Evolutionary conservation across 2,888 invertebrate genomes (phyloP).

Genomic region (Arrhopalites spinosus): DNA sequence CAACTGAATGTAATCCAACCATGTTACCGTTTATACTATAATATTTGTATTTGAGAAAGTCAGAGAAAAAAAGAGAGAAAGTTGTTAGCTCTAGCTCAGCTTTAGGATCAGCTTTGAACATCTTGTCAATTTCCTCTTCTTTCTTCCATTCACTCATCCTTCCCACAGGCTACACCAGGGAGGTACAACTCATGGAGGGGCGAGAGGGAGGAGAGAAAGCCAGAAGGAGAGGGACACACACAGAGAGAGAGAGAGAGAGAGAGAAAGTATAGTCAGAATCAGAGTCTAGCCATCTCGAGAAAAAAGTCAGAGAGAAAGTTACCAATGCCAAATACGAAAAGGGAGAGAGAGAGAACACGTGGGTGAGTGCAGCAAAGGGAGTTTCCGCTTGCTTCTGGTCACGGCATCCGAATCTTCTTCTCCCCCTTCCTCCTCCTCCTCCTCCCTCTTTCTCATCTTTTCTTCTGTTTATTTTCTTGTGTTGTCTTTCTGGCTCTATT

Average conservation of each 20-base stretch:
- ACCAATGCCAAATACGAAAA: no score
- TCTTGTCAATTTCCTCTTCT: slow-evolving; percentile 2
- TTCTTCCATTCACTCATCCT: not conserved
- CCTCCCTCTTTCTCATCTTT: not conserved
- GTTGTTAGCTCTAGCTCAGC: slow-evolving; percentile 1
- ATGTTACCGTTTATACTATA: not conserved
- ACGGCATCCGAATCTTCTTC: not conserved
- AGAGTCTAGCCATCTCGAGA: no score
- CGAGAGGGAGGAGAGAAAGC: not conserved
- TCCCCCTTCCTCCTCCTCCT: not conserved
- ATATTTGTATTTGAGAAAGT: not conserved
- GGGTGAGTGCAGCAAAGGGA: no score
- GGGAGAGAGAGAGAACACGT: no score
- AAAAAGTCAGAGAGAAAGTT: no score
- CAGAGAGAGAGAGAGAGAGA: no score
- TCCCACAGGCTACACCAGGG: not conserved
- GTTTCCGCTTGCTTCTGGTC: no score
- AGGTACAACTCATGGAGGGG: not conserved
- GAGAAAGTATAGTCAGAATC: no score
- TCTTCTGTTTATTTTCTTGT: not conserved
- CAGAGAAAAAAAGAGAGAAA: not conserved
- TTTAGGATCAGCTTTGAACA: not conserved
- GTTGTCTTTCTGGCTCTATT: no score
- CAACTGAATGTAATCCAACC: slow-evolving; percentile 6
- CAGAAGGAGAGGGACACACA: no score